phyloP scores from a whole-genome alignment of 2,888 invertebrate genomes.

The Tenthredo distinguenda region DNA sequence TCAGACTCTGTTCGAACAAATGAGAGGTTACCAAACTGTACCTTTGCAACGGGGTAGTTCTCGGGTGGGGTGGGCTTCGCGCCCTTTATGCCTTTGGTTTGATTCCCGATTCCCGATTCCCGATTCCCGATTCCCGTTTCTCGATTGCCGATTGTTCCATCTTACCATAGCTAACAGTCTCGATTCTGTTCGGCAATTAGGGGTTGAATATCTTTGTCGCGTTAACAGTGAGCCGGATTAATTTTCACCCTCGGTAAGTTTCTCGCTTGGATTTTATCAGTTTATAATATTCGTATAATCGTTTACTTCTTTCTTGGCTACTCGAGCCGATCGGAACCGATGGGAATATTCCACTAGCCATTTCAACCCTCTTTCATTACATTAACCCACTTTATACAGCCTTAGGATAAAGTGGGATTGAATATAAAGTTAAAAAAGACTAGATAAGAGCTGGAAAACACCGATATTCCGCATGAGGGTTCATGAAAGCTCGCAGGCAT shows the following conservation, averaged over 20 bases:
- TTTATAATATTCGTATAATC: background rate
- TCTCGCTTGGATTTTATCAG: background rate
- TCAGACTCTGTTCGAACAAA: slow-evolving; percentile 37
- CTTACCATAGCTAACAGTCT: background rate
- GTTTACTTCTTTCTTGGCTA: background rate
- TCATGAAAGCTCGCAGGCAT: background rate
- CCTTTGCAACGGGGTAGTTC: background rate
- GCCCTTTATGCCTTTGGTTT: slow-evolving; percentile 28
- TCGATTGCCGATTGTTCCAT: slow-evolving; percentile 50
- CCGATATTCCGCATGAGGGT: background rate
- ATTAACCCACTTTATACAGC: background rate
- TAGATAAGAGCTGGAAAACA: background rate
- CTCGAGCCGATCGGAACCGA: background rate
- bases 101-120: slow-evolving; percentile 27
- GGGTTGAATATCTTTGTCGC: background rate
- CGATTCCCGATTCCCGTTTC: slow-evolving; percentile 27
- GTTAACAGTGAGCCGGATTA: background rate
- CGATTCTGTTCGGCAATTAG: slow-evolving; percentile 21
- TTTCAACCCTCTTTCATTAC: background rate
- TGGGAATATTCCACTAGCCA: background rate
- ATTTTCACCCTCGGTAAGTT: background rate
- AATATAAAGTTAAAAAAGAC: background rate
- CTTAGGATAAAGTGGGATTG: background rate
- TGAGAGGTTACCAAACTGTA: slow-evolving; percentile 44
- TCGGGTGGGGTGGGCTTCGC: background rate